phyloP scores from a whole-genome alignment of 1,140 invertebrate genomes.

The Streblospio benedicti region DNA sequence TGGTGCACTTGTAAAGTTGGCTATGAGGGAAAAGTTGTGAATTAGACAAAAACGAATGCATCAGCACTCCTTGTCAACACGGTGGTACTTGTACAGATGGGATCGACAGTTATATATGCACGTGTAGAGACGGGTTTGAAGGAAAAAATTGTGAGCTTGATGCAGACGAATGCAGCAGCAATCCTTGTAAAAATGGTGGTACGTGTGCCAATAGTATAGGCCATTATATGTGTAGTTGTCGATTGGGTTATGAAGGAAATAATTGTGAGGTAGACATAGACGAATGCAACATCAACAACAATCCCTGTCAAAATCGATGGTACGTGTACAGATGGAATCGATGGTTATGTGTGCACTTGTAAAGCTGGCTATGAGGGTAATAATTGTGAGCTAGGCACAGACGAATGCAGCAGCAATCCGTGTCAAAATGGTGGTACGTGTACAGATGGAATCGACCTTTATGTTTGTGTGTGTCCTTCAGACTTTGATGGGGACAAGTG shows the following conservation, averaged over 20 bases:
- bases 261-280: slow-evolving; percentile 59
- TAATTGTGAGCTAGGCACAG: slow-evolving; percentile 82
- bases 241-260: slow-evolving; percentile 15
- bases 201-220: slow-evolving; percentile 16
- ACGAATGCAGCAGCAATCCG: too few relatives aligned
- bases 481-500: too few relatives aligned
- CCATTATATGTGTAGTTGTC: slow-evolving; percentile 17
- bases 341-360: slow-evolving; percentile 71
- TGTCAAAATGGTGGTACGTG: neutral
- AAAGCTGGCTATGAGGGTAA: slow-evolving; percentile 78
- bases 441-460: neutral
- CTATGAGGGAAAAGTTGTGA: too few relatives aligned
- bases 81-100: slow-evolving; percentile 82
- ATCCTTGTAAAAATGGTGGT: slow-evolving; percentile 43
- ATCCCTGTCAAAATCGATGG: slow-evolving; percentile 56
- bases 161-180: slow-evolving; percentile 46
- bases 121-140: slow-evolving; percentile 66
- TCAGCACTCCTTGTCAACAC: slow-evolving; percentile 75
- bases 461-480: neutral
- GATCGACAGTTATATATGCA: slow-evolving; percentile 58
- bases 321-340: slow-evolving; percentile 46
- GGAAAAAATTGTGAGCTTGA: slow-evolving; percentile 70
- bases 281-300: slow-evolving; percentile 71
- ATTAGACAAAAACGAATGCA: slow-evolving; percentile 60
- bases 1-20: too few relatives aligned